Evolutionary conservation across 1,140 invertebrate genomes (phyloP).

Genomic region (Maniola jurtina): DNA sequence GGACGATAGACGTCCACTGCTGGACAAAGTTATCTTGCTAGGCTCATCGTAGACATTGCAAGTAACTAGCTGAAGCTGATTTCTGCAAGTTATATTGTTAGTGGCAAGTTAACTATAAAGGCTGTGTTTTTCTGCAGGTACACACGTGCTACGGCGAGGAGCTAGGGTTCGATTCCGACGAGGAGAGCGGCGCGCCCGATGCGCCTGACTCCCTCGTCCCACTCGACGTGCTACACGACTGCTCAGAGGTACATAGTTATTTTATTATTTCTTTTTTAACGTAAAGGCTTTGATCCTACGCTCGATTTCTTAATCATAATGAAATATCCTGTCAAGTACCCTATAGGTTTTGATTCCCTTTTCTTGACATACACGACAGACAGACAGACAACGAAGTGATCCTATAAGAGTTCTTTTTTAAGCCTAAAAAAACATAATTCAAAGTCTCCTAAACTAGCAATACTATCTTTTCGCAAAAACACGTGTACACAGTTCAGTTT

Average conservation of each 20-base stretch:
- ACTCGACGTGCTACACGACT: conserved; percentile 56
- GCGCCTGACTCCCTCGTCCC: conserved; percentile 38
- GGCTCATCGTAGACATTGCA: too few species aligned
- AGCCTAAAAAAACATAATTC: background rate
- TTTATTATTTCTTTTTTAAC: background rate
- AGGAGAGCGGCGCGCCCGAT: conserved; percentile 94
- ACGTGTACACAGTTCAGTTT: background rate
- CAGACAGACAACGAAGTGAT: too few species aligned
- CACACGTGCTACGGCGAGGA: conserved; percentile 95
- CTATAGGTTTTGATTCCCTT: too few species aligned
- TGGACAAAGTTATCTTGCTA: too few species aligned
- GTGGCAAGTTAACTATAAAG: background rate
- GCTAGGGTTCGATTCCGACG: conserved; percentile 94
- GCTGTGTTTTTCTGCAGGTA: conserved; percentile 74
- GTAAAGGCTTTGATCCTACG: too few species aligned
- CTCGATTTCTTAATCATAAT: too few species aligned
- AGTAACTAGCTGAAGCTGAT: too few species aligned
- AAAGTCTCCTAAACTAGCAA: background rate
- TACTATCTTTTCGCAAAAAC: background rate
- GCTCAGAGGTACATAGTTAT: conserved; percentile 42
- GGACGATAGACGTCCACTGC: too few species aligned
- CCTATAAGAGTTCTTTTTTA: too few species aligned
- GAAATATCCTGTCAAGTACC: too few species aligned
- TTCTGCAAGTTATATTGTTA: too few species aligned
- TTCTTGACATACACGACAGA: too few species aligned